A percentile compares a stretch with the other conserved stretches of the same genome.
Evolutionary conservation across 2,113 vertebrate species (phyloP).

Genomic region (Zeus faber): DNA sequence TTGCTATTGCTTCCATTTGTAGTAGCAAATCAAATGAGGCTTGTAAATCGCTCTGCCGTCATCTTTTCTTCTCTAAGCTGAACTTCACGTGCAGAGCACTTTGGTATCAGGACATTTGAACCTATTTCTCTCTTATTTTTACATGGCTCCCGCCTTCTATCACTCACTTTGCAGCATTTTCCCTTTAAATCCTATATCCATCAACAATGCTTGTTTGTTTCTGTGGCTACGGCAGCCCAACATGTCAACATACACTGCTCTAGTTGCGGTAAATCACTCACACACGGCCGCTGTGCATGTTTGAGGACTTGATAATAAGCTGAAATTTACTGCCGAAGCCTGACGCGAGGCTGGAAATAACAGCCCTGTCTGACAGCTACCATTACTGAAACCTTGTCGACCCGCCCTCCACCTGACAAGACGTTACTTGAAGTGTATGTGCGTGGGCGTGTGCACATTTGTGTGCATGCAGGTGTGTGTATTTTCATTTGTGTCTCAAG

Average conservation of each 20-base stretch:
- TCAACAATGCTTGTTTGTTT: conserved; percentile 37
- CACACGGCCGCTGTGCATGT: conserved; percentile 19
- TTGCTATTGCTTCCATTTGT: too few relatives aligned
- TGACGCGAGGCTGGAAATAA: conserved; percentile 60
- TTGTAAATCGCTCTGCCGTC: too few relatives aligned
- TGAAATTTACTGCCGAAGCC: conserved; percentile 58
- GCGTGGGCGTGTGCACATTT: background rate
- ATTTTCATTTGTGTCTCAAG: conserved; percentile 19
- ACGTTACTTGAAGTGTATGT: conserved; percentile 64
- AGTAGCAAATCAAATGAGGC: too few relatives aligned
- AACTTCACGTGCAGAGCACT: too few relatives aligned
- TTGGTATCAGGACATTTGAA: background rate
- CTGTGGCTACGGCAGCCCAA: conserved; percentile 29
- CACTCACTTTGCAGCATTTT: conserved; percentile 11
- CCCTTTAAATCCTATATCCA: conserved; percentile 15
- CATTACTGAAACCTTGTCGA: conserved; percentile 64
- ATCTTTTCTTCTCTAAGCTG: too few relatives aligned
- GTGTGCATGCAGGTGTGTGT: conserved; percentile 1
- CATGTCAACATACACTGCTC: conserved; percentile 30
- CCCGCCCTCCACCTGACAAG: conserved; percentile 70
- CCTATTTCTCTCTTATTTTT: background rate
- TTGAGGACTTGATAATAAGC: conserved; percentile 54
- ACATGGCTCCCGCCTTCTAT: background rate
- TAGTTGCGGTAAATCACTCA: conserved; percentile 49
- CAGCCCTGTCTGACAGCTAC: conserved; percentile 60